Percentiles rank a stretch among this genome's conserved stretches.
Conservation (phyloP, 2,888 invertebrate genomes). For the Diplazon laetatorius region DNA sequence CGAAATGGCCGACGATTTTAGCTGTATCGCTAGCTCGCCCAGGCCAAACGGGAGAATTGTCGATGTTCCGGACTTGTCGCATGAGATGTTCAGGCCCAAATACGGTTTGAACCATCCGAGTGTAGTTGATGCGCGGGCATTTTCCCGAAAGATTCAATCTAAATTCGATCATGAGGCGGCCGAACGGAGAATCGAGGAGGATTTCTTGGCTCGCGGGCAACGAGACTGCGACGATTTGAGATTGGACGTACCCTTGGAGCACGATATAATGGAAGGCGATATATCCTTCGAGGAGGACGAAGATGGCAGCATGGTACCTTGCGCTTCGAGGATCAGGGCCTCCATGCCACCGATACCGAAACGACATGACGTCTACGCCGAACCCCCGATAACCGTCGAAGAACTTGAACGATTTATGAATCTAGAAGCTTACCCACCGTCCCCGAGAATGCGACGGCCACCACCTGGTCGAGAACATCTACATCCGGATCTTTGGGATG, state of each 20-base stretch:
- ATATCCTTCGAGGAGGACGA: constrained; percentile 72
- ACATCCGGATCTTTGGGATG: constrained; percentile 73
- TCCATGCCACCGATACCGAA: constrained; percentile 64
- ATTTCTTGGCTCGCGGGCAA: constrained; percentile 62
- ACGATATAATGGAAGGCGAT: constrained; percentile 70
- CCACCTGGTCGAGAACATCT: constrained; percentile 71
- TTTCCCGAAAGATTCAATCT: constrained; percentile 29
- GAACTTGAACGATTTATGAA: constrained; percentile 75
- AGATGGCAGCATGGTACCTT: constrained; percentile 61
- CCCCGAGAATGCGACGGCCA: constrained; percentile 52
- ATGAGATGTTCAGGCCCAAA: constrained; percentile 60
- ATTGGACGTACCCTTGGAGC: constrained; percentile 67
- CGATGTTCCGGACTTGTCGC: constrained; percentile 67
- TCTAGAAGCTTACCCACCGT: constrained; percentile 68
- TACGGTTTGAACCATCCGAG: constrained; percentile 71
- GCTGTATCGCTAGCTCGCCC: constrained; percentile 44
- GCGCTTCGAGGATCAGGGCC: constrained; percentile 67
- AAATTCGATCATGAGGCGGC: constrained; percentile 49
- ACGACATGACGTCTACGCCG: constrained; percentile 31
- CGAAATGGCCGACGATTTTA: constrained; percentile 26
- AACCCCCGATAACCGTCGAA: constrained; percentile 65
- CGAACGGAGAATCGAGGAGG: constrained; percentile 65
- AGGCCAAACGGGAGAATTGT: constrained; percentile 21
- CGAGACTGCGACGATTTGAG: constrained; percentile 56
- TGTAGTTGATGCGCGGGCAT: constrained; percentile 71